phyloP scores from a whole-genome alignment of 2,113 vertebrate species.

The Muscicapa adusta region DNA sequence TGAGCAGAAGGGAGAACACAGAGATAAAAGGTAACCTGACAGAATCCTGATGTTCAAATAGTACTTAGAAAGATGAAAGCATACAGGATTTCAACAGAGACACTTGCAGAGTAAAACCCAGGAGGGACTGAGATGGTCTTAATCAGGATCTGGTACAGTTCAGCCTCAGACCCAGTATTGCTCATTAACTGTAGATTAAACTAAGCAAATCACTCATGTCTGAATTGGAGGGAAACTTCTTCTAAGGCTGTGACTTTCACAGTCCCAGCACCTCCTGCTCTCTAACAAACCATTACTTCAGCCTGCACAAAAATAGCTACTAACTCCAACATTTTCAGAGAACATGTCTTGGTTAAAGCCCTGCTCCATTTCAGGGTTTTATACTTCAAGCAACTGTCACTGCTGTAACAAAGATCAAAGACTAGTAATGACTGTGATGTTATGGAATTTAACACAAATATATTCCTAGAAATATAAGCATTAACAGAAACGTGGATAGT shows the following conservation, averaged over 20 bases:
- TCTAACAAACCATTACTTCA: neutral
- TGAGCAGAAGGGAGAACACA: neutral
- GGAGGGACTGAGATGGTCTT: neutral
- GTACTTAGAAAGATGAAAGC: neutral
- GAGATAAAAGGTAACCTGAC: neutral
- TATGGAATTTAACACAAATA: neutral
- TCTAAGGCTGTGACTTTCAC: neutral
- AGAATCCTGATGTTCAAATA: neutral
- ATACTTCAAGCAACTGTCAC: neutral
- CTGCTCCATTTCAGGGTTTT: neutral
- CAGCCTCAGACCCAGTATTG: neutral
- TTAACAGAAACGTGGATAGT: neutral
- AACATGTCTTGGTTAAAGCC: neutral
- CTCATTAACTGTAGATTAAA: neutral
- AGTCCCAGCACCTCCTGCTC: neutral
- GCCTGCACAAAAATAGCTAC: neutral
- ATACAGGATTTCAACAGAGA: neutral
- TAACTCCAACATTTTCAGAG: neutral
- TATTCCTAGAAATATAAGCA: neutral
- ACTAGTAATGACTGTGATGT: neutral
- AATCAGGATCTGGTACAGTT: neutral
- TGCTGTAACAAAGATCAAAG: neutral
- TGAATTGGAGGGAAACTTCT: neutral
- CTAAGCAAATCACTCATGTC: neutral
- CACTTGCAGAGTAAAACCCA: neutral